Evolutionary conservation across 2,888 invertebrate genomes (phyloP).

Genomic region (Arge pagana): DNA sequence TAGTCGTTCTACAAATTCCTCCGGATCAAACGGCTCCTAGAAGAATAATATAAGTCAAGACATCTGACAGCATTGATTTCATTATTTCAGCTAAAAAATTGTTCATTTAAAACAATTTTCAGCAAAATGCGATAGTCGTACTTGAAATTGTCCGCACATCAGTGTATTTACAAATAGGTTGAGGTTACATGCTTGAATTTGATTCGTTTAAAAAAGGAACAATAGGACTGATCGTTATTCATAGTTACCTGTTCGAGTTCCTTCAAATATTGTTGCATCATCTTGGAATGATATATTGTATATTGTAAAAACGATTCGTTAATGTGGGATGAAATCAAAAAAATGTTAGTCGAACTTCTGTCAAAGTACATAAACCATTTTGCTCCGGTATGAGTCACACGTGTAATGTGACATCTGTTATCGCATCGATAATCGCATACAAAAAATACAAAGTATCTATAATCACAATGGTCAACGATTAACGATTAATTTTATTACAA

Average conservation of each 20-base stretch:
- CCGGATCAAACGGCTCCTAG: slow-evolving; percentile 95
- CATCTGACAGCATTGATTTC: neutral
- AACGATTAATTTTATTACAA: neutral
- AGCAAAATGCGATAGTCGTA: too few species aligned
- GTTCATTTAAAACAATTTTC: neutral
- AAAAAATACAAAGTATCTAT: neutral
- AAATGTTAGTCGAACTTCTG: slow-evolving; percentile 2
- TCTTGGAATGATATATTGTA: slow-evolving; percentile 60
- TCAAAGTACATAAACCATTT: slow-evolving; percentile 15
- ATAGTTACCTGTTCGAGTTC: slow-evolving; percentile 78
- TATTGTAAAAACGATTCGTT: neutral
- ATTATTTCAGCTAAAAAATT: neutral
- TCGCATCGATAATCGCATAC: slow-evolving; percentile 1
- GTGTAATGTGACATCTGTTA: slow-evolving; percentile 25
- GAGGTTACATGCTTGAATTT: too few species aligned
- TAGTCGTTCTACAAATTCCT: slow-evolving; percentile 95
- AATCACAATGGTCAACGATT: neutral
- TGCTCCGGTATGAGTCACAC: slow-evolving; percentile 17
- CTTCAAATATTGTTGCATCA: slow-evolving; percentile 88
- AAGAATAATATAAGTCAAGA: slow-evolving; percentile 38
- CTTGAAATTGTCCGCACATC: too few species aligned
- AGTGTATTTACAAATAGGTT: too few species aligned
- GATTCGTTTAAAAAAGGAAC: too few species aligned
- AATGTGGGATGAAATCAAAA: neutral
- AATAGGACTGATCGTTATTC: neutral